Evolutionary conservation across 2,797 vertebrate species (phyloP).

Genomic region (Ataeniobius toweri): DNA sequence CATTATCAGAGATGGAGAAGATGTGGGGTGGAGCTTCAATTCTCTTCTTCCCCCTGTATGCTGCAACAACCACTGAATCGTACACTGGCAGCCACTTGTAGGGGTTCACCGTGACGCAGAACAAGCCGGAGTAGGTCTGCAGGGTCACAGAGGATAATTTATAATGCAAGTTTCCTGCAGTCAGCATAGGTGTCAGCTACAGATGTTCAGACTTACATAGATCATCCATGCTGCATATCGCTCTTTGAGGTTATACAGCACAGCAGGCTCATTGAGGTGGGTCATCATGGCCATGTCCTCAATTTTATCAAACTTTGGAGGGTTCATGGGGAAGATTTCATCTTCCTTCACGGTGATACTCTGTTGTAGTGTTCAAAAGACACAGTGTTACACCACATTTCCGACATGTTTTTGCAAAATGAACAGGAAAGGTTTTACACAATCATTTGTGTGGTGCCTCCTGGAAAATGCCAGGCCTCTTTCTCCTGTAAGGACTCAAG

Average conservation of each 20-base stretch:
- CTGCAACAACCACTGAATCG: constrained; percentile 80
- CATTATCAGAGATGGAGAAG: constrained; percentile 89
- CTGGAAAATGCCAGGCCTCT: not conserved
- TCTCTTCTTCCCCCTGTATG: constrained; percentile 91
- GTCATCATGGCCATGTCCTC: constrained; percentile 85
- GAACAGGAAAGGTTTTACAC: not conserved
- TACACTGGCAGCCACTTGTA: constrained; percentile 93
- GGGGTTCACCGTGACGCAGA: constrained; percentile 88
- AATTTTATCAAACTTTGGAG: constrained; percentile 77
- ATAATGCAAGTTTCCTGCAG: not conserved
- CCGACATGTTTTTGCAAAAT: not conserved
- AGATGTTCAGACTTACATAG: constrained; percentile 71
- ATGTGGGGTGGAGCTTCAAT: constrained; percentile 81
- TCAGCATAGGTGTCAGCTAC: not conserved
- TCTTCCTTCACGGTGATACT: constrained; percentile 83
- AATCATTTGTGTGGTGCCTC: not conserved
- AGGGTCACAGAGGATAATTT: constrained; percentile 15
- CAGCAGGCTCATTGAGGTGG: constrained; percentile 82
- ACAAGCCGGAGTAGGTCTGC: constrained; percentile 88
- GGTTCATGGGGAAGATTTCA: constrained; percentile 75
- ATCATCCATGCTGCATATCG: constrained; percentile 95
- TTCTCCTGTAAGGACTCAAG: not conserved
- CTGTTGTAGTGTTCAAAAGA: constrained; percentile 57
- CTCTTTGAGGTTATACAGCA: constrained; percentile 96
- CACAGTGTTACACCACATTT: not conserved